A percentile compares a stretch with the other conserved stretches of the same genome.
phyloP scores from a whole-genome alignment of 2,113 vertebrate species.

The Hydropotes inermis region DNA sequence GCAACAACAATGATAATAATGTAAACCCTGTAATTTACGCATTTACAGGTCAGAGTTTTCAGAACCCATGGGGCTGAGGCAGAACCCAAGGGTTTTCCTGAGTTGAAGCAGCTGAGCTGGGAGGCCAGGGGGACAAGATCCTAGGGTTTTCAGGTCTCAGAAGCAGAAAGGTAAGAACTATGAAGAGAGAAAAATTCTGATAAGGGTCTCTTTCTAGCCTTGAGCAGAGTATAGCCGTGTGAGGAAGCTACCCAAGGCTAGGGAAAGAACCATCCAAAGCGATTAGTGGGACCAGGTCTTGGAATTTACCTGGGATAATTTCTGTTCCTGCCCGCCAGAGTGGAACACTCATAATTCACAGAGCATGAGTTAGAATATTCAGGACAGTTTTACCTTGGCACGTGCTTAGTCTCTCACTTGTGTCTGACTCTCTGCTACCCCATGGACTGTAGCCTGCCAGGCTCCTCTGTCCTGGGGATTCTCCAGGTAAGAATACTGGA shows the following conservation, averaged over 20 bases:
- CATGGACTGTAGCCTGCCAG: background rate
- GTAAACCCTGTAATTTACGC: fast-evolving
- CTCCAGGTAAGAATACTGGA: background rate
- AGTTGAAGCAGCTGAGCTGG: fast-evolving
- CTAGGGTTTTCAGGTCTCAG: no score
- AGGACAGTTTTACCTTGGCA: fast-evolving
- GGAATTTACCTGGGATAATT: no score
- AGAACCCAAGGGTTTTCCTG: background rate
- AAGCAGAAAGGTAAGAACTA: fast-evolving
- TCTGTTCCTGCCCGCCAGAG: background rate
- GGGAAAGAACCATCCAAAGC: background rate
- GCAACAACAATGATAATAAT: background rate
- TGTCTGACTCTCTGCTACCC: background rate
- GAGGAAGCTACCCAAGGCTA: background rate
- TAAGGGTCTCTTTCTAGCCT: background rate
- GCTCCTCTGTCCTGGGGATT: background rate
- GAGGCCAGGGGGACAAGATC: no score
- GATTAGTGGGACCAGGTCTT: fast-evolving
- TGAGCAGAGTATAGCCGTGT: fast-evolving
- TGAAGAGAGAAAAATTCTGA: background rate
- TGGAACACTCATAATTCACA: background rate
- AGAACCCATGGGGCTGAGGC: background rate
- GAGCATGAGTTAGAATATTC: fast-evolving
- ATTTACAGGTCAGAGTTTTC: background rate
- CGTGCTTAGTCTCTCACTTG: background rate